Evolutionary conservation across 2,888 invertebrate genomes (phyloP).

Genomic region (Drosophila mettleri): DNA sequence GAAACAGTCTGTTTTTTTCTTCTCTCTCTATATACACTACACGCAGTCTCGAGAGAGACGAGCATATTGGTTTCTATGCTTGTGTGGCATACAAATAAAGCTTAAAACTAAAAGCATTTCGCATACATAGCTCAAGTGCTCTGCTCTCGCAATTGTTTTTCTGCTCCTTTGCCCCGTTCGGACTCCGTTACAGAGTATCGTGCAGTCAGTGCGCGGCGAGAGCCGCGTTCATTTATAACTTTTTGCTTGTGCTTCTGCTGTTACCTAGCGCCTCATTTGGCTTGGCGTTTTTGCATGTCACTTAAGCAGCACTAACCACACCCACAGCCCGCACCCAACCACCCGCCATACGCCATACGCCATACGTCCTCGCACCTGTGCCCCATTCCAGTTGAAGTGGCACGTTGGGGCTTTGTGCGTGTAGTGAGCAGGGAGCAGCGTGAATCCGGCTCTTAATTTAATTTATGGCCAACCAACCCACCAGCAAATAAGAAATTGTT

Average conservation of each 20-base stretch:
- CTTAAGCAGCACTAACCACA: slow-evolving; percentile 40
- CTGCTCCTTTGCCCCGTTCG: too few species aligned
- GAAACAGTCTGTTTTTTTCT: slow-evolving; percentile 17
- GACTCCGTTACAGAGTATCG: background rate
- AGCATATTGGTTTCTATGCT: background rate
- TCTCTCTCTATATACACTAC: background rate
- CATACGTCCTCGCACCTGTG: background rate
- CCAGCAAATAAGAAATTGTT: slow-evolving; percentile 19
- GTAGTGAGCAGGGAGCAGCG: slow-evolving; percentile 22
- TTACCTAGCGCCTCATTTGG: slow-evolving; percentile 40
- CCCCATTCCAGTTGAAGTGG: background rate
- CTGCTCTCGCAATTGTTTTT: too few species aligned
- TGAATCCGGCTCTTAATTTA: slow-evolving; percentile 54
- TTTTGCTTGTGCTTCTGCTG: background rate
- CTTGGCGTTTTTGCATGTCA: slow-evolving; percentile 45
- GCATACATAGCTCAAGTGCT: too few species aligned
- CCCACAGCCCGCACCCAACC: background rate
- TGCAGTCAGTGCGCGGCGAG: background rate
- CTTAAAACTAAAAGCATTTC: background rate
- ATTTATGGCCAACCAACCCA: slow-evolving; percentile 43
- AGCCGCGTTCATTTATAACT: background rate
- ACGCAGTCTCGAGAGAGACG: rapidly evolving
- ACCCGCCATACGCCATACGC: background rate
- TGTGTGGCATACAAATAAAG: too few species aligned
- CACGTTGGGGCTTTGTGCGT: slow-evolving; percentile 28